Evolutionary conservation across 2,797 vertebrate genomes (phyloP).

Genomic region (Cottoperca gobio): DNA sequence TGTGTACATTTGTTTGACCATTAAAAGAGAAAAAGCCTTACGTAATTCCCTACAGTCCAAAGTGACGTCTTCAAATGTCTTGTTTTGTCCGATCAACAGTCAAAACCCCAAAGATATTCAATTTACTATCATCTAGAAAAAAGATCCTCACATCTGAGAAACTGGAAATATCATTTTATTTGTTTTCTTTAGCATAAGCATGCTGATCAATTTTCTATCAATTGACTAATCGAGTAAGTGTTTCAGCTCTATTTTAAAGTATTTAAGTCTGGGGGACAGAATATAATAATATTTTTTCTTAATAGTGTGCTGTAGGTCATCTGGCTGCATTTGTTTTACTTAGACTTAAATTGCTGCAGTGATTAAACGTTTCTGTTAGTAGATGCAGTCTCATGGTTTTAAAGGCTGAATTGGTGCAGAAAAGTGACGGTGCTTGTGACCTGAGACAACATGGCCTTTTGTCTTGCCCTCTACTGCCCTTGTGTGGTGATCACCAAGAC

Average conservation of each 20-base stretch:
- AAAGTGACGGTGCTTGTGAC: neutral
- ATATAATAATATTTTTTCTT: no score
- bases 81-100: no score
- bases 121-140: no score
- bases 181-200: neutral
- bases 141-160: neutral
- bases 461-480: constrained; percentile 62
- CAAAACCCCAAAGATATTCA: no score
- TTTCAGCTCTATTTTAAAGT: neutral
- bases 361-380: neutral
- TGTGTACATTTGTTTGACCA: no score
- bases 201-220: neutral
- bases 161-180: neutral
- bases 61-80: no score
- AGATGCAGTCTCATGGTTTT: neutral
- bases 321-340: neutral
- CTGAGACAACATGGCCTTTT: neutral
- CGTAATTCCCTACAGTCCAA: no score
- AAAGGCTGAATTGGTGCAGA: neutral
- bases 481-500: constrained; percentile 56
- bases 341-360: neutral
- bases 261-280: neutral
- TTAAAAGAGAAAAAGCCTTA: no score
- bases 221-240: neutral
- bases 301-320: neutral